A percentile compares a stretch with the other conserved stretches of the same genome.
Conservation (phyloP, 1,140 invertebrate genomes). For the Drosophila grimshawi region DNA sequence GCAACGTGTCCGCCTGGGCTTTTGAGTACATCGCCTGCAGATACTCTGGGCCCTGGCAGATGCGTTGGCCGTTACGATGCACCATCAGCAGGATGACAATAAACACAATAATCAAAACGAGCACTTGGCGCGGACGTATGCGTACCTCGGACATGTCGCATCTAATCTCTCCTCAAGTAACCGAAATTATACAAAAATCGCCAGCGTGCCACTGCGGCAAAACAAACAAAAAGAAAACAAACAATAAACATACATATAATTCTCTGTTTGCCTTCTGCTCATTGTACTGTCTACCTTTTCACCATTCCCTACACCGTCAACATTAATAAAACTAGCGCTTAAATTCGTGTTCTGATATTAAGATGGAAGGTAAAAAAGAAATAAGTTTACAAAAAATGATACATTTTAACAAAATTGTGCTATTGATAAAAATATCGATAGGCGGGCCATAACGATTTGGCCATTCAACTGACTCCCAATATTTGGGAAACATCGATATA, state of each 20-base stretch:
- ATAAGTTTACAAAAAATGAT: conserved; percentile 15
- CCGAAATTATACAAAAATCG: conserved; percentile 13
- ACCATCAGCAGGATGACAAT: conserved; percentile 72
- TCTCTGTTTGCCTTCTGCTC: neutral
- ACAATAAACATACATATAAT: conserved; percentile 4
- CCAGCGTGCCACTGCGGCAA: conserved; percentile 29
- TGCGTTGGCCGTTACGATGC: conserved; percentile 73
- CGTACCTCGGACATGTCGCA: conserved; percentile 75
- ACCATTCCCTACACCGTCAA: conserved; percentile 9
- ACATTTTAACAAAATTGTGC: conserved; percentile 41
- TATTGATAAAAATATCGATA: conserved; percentile 20
- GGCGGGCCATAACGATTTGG: conserved; percentile 7
- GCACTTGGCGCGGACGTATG: conserved; percentile 77
- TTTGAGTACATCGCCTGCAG: conserved; percentile 83
- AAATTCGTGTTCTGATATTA: conserved; percentile 1
- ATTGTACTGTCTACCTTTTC: conserved; percentile 21
- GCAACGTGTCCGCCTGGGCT: conserved; percentile 83
- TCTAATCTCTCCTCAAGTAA: conserved; percentile 24
- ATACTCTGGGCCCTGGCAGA: conserved; percentile 70
- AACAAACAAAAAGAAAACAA: conserved; percentile 40
- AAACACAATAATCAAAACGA: conserved; percentile 76
- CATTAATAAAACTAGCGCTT: conserved; percentile 14
- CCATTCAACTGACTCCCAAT: neutral
- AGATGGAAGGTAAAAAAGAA: neutral
- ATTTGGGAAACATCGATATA: neutral